phyloP scores from a whole-genome alignment of 2,888 invertebrate species.

The Eupithecia vulgata region DNA sequence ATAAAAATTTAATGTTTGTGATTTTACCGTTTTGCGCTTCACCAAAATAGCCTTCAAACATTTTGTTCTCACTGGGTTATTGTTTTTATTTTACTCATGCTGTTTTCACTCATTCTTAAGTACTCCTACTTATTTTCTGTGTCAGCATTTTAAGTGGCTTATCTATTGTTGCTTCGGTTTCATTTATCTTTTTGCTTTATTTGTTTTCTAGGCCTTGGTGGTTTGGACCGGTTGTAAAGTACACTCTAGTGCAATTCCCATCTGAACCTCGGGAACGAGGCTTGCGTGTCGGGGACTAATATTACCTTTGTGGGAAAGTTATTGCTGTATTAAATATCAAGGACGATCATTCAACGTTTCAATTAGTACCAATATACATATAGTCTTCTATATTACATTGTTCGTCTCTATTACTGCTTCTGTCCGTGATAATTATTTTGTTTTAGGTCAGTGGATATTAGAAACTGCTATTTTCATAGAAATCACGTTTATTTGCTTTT shows the following conservation, averaged over 20 bases:
- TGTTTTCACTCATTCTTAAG: slow-evolving; percentile 5
- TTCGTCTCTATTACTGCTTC: background rate
- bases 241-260: slow-evolving; percentile 35
- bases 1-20: slow-evolving; percentile 15
- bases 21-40: slow-evolving; percentile 29
- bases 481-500: background rate
- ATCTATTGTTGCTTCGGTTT: slow-evolving; percentile 1
- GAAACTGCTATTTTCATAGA: background rate
- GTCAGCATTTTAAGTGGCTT: slow-evolving; percentile 2
- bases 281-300: slow-evolving; percentile 33
- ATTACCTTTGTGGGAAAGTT: slow-evolving; percentile 30
- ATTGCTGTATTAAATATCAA: slow-evolving; percentile 25
- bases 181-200: slow-evolving; percentile 6
- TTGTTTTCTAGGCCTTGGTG: slow-evolving; percentile 23
- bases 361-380: background rate
- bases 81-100: slow-evolving; percentile 3
- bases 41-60: background rate
- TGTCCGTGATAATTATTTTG: background rate
- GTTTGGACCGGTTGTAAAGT: slow-evolving; percentile 42
- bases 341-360: slow-evolving; percentile 3
- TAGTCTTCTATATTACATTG: background rate
- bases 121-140: slow-evolving; percentile 12
- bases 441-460: background rate
- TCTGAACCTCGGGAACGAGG: slow-evolving; percentile 22
- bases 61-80: background rate